These are phyloP conservation scores for Halichoerus grypus DNA, from an alignment of 2,113 vertebrate genomes.

Conservation along the genomic window DNA sequence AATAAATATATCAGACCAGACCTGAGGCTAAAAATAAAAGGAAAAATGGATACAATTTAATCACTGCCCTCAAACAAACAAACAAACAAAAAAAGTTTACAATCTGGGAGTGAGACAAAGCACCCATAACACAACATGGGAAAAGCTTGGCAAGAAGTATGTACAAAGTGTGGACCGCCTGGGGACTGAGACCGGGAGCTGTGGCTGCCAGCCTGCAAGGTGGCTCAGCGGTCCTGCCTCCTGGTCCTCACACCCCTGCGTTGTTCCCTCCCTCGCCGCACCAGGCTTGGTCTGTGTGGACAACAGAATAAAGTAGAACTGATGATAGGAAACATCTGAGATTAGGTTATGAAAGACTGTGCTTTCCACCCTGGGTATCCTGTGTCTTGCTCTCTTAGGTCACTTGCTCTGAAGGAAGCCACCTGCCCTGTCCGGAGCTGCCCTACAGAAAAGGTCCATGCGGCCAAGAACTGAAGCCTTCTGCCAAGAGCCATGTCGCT, in stretches of 20 bases:
- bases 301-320: neutral
- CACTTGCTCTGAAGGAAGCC: neutral
- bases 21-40: neutral
- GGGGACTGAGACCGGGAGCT: fast-evolving
- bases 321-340: neutral
- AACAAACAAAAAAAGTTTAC: neutral
- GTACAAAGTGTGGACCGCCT: neutral
- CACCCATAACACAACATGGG: neutral
- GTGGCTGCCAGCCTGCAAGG: neutral
- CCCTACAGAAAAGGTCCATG: neutral
- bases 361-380: too few relatives aligned
- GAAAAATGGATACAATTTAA: neutral
- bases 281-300: neutral
- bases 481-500: neutral
- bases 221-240: fast-evolving
- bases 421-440: neutral
- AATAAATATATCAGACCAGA: neutral
- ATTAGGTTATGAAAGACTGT: neutral
- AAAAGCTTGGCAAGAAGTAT: neutral
- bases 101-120: neutral
- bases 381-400: neutral
- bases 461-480: neutral
- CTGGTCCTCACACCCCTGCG: fast-evolving
- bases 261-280: neutral
- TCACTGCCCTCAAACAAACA: neutral